Evolutionary conservation across 2,797 vertebrate species (phyloP), one percentile per base, ranked within the genome.

Genomic region (Leontopithecus rosalia): DNA sequence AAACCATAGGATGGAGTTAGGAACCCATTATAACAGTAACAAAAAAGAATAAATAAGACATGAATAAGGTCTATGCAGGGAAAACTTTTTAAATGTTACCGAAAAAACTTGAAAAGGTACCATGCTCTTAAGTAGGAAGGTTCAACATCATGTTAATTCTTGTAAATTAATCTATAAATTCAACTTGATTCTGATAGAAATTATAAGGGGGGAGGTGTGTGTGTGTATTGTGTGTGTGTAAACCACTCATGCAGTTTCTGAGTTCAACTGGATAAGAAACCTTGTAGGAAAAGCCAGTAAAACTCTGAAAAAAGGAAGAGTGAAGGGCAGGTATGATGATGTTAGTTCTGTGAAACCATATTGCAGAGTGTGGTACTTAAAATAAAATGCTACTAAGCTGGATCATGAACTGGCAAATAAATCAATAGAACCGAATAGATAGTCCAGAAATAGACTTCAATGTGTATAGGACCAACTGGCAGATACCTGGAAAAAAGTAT

Each of bases 1-100:
- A 39, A 55, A 22, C 30, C 57, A 30, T 80, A 82, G 36, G 61
- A 57, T 75, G 64, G 26, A 58, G 26, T 81, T 86, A 86, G 72
- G 55, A 55, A 39, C 5, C 46, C 39, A 39, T 81, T 81, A 28
- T 55, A 86, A 73, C 17, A 64, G 52, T 75, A 80, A 73, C 80
- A 72, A 70, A 39, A 95, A 88, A 50, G 28, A 88, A 28, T 77
- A 70, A 58, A 43, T 43, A 80, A 96, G 79, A 92, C 88, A 79
- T 33, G 43, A 12, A 24, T 7, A 52, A 77, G 79, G 57, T 89
- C 28, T 75, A 19, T 90, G 36, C 36, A 90, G 73, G 86, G 41
- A 41, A 90, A 75, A 55, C 33, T 52, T 90, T 41, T 36, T 36
- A 89, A 80, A 72, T 93, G 22, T 96, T 88, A 55, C 20, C 55